Conservation (phyloP, 2,797 vertebrate genomes). For the Dryobates pubescens region DNA sequence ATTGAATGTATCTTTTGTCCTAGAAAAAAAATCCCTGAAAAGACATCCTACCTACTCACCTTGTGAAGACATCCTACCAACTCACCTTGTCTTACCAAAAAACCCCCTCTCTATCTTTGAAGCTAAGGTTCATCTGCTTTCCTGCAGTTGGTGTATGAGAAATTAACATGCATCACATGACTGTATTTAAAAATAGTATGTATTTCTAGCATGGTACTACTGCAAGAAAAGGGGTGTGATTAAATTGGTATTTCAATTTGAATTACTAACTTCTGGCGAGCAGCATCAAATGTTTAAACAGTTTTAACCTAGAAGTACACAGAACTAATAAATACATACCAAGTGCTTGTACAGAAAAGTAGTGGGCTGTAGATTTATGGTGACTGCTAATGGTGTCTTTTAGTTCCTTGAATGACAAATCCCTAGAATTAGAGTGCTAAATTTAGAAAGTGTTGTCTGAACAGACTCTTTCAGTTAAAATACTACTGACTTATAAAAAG, state of each 20-base stretch:
- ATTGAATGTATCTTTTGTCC: not conserved
- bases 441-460: not conserved
- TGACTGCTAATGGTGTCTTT: not conserved
- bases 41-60: not conserved
- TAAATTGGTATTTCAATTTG: not conserved
- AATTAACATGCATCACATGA: not conserved
- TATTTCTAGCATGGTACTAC: not conserved
- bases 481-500: not conserved
- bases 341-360: not conserved
- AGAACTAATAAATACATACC: not conserved
- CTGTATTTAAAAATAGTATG: not conserved
- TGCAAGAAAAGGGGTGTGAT: not conserved
- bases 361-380: not conserved
- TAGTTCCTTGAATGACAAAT: not conserved
- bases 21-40: conserved; percentile 3
- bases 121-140: not conserved
- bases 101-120: not conserved
- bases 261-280: not conserved
- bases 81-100: not conserved
- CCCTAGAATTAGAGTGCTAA: not conserved
- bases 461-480: not conserved
- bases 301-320: not conserved
- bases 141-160: not conserved
- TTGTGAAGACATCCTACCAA: not conserved
- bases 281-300: not conserved